Evolutionary conservation across 2,888 invertebrate species (phyloP).

Genomic region (Melipona beecheii): DNA sequence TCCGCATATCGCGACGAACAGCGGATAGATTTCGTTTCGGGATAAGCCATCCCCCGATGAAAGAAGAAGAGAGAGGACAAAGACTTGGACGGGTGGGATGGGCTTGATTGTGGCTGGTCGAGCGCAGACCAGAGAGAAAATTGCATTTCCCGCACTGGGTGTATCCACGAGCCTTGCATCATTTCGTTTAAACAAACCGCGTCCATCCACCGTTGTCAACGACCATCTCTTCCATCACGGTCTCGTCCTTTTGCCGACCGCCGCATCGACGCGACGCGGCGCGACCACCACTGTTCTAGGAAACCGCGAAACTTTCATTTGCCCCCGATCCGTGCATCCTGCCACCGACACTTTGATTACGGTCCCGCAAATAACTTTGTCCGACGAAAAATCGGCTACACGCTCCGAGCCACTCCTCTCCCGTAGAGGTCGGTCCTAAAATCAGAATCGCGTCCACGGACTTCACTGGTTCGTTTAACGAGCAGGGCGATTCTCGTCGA

Average conservation of each 20-base stretch:
- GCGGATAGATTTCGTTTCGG: conserved; percentile 60
- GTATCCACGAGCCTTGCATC: conserved; percentile 55
- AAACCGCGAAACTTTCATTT: conserved; percentile 55
- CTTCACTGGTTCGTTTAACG: background rate
- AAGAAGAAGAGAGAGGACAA: conserved; percentile 45
- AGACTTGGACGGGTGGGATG: conserved; percentile 15
- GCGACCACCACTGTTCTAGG: background rate
- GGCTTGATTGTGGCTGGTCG: conserved; percentile 63
- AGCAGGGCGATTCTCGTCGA: background rate
- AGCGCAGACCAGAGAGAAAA: conserved; percentile 61
- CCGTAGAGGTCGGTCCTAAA: too few relatives aligned
- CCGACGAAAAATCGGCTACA: conserved; percentile 3
- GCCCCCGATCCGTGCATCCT: conserved; percentile 22
- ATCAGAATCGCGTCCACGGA: background rate
- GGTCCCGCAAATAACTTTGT: conserved; percentile 50
- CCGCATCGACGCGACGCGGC: too few relatives aligned
- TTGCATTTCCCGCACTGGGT: conserved; percentile 66
- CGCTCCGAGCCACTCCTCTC: background rate
- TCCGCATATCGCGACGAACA: conserved; percentile 47
- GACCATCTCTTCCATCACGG: conserved; percentile 26
- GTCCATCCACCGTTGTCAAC: conserved; percentile 51
- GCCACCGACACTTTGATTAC: conserved; percentile 63
- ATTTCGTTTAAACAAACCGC: conserved; percentile 73
- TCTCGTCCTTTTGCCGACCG: conserved; percentile 27
- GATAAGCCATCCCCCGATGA: conserved; percentile 40